phyloP scores from a whole-genome alignment of 1,140 invertebrate species.

The Habropoda laboriosa region DNA sequence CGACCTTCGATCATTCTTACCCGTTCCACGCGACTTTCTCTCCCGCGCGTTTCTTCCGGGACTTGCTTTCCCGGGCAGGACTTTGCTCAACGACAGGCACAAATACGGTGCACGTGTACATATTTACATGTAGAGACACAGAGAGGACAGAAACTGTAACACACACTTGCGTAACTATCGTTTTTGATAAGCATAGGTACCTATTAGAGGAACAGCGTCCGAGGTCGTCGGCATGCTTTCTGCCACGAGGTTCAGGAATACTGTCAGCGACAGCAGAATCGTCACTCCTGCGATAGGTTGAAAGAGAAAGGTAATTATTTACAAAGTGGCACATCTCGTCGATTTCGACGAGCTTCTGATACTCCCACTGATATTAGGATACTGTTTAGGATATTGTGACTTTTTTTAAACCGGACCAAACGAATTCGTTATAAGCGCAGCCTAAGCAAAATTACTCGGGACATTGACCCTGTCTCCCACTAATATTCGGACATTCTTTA shows the following conservation, averaged over 20 bases:
- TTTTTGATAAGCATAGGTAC: conserved; percentile 77
- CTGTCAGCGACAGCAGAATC: conserved; percentile 98
- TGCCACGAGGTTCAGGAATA: conserved; percentile 97
- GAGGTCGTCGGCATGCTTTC: conserved; percentile 96
- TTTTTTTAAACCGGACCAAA: no score
- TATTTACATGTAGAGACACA: conserved; percentile 59
- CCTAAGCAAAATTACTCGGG: no score
- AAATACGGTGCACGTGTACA: conserved; percentile 23
- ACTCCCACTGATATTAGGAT: no score
- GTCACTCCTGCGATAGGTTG: conserved; percentile 92
- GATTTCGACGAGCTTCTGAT: no score
- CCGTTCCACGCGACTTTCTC: conserved; percentile 7
- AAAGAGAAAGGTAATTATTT: neutral
- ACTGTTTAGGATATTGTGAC: no score
- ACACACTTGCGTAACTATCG: conserved; percentile 57
- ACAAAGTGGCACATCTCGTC: no score
- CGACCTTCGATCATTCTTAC: conserved; percentile 33
- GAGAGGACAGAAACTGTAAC: conserved; percentile 39
- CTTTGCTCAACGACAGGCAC: conserved; percentile 26
- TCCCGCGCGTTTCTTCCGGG: neutral
- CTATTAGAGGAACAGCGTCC: conserved; percentile 90
- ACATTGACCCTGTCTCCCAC: no score
- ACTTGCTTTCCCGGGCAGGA: neutral
- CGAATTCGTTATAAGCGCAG: no score
- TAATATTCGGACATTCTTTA: no score